These are phyloP conservation scores for Sanderia malayensis DNA, from an alignment of 30 jellyfish, hydroid and myxozoan genomes.

Conservation along the genomic window DNA sequence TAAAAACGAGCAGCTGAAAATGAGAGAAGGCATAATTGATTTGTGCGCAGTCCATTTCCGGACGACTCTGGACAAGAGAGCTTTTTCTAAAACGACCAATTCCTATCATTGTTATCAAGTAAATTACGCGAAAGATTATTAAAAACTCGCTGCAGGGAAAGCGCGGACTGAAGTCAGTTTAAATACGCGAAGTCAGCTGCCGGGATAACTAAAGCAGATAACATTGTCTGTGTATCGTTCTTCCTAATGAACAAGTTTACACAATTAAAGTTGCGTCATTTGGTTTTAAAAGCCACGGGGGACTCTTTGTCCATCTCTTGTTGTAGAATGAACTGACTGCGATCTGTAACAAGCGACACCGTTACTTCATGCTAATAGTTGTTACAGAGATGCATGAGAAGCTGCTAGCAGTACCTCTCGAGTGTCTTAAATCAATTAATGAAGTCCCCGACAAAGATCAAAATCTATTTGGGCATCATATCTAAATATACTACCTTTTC, in stretches of 20 bases:
- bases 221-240: conserved; percentile 42
- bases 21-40: conserved; percentile 57
- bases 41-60: conserved; percentile 70
- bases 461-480: no score
- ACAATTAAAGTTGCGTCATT: conserved; percentile 36
- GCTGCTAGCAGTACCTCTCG: no score
- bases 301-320: no score
- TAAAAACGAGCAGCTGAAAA: conserved; percentile 66
- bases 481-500: no score
- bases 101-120: conserved; percentile 46
- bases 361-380: no score
- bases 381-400: no score
- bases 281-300: conserved; percentile 9
- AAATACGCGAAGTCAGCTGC: conserved; percentile 64
- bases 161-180: conserved; percentile 30
- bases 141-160: conserved; percentile 52
- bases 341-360: no score
- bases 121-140: conserved; percentile 49
- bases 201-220: conserved; percentile 18
- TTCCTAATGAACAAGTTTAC: conserved; percentile 22
- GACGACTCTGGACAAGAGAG: conserved; percentile 43
- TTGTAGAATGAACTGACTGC: no score
- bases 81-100: conserved; percentile 58
- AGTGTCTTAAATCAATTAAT: no score
- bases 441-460: no score